phyloP scores from a whole-genome alignment of 2,888 invertebrate species.

The Trachelus tabidus region DNA sequence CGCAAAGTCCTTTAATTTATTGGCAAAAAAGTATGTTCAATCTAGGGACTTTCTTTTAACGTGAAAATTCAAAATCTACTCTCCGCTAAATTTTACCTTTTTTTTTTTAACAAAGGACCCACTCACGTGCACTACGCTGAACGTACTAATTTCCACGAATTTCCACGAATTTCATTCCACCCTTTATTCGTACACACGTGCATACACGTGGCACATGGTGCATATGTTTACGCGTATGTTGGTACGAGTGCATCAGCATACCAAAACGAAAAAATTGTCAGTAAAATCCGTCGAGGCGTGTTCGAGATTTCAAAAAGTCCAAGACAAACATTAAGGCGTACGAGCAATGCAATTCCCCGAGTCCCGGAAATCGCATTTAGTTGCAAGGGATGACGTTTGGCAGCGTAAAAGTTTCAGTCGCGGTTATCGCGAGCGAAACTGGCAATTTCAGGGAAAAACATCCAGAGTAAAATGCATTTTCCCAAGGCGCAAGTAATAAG shows the following conservation, averaged over 20 bases:
- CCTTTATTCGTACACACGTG: too few relatives aligned
- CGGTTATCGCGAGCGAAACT: neutral
- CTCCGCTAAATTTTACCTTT: neutral
- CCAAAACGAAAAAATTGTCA: neutral
- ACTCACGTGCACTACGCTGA: neutral
- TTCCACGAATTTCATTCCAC: neutral
- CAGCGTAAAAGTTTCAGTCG: neutral
- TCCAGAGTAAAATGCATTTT: neutral
- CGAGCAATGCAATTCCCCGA: neutral
- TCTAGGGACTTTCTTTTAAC: neutral
- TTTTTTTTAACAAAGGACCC: neutral
- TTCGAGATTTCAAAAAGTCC: neutral
- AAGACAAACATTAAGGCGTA: neutral
- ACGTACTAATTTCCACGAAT: neutral
- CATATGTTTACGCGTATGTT: neutral
- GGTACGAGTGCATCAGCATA: neutral
- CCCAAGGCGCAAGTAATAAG: neutral
- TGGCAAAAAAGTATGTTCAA: neutral
- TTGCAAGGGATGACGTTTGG: neutral
- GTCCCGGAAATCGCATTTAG: neutral
- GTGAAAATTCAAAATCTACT: neutral
- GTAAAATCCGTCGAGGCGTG: neutral
- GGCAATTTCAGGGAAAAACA: neutral
- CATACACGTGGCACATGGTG: neutral
- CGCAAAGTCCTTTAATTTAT: neutral